Evolutionary conservation across 1,140 invertebrate species (phyloP), one percentile per base, ranked within the genome.

Genomic region (Drosophila sucinea): DNA sequence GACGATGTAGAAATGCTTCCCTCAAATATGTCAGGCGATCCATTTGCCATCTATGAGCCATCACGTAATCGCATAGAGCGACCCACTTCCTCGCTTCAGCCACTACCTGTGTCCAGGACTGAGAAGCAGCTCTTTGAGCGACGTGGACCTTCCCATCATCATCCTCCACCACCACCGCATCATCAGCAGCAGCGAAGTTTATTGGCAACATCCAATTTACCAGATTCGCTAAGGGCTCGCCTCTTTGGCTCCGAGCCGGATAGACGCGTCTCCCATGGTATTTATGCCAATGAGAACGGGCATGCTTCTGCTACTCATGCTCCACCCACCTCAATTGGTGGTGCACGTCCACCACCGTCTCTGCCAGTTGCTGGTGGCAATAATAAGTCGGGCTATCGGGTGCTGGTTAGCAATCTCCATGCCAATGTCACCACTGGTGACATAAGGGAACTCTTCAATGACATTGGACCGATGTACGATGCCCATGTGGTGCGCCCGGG

Each of bases 371-470:
- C 67, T 2, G 47, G 51, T 51, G 73, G 51, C 1, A 87, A 89
- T 51, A 83, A 64, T 38, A 87, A 89, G 65, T 61, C 72, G 8
- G 96, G 96, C 69, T 96, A 95, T 85, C 93, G 96, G 82, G 96
- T 97, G 81, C 95, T 97, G 70, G 96, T 98, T 0, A 97, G 97
- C 63, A 98, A 98, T 93, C 94, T 98, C 55, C 96, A 97, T 78
- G 93, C 94, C 1, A 95, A 95, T 77, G 97, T 98, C 0, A 97
- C 96, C 4, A 96, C 96, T 73, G 95, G 97, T 81, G 97, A 98
- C 92, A 97, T 98, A 73, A 95, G 96, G 95, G 98, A 99, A 93
- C 93, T 99, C 55, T 98, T 98, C 94, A 97, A 97, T 87, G 97
- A 98, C 89, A 96, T 98, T 67, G 98, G 98, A 8, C 95, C 96